Conservation (phyloP, 1,140 invertebrate species). For the Ruditapes philippinarum region DNA sequence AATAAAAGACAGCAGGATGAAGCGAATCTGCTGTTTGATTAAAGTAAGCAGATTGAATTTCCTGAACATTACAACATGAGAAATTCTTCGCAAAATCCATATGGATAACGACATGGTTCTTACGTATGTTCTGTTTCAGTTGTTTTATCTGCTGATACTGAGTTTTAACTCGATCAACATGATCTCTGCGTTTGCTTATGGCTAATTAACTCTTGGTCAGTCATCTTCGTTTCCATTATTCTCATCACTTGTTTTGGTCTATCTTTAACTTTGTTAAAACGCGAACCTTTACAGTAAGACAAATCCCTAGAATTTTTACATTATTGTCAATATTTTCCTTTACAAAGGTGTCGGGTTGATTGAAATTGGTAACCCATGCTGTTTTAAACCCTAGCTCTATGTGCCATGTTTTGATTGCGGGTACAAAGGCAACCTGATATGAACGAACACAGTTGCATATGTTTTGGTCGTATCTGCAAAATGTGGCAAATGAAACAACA, state of each 20-base stretch:
- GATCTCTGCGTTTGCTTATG: not conserved
- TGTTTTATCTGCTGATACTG: too few species aligned
- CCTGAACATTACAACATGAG: too few species aligned
- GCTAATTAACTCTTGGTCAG: not conserved
- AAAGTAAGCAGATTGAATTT: too few species aligned
- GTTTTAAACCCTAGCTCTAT: not conserved
- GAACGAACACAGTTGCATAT: not conserved
- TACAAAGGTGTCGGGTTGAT: not conserved
- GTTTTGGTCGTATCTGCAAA: not conserved
- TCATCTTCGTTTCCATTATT: not conserved
- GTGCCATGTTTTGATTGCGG: not conserved
- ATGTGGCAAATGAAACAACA: not conserved
- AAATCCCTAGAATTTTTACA: not conserved
- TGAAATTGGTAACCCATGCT: not conserved
- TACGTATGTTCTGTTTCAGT: too few species aligned
- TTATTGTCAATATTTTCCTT: not conserved
- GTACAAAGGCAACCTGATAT: conserved; percentile 1
- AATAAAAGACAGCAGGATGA: too few species aligned
- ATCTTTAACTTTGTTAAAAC: not conserved
- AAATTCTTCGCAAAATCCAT: too few species aligned
- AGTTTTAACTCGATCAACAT: too few species aligned
- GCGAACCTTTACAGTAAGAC: not conserved
- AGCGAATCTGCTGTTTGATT: too few species aligned
- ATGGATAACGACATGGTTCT: too few species aligned
- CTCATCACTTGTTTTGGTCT: not conserved